A percentile compares a stretch with the other conserved stretches of the same genome.
Conservation (phyloP, 2,888 invertebrate species). For the Brachyopa scutellaris region DNA sequence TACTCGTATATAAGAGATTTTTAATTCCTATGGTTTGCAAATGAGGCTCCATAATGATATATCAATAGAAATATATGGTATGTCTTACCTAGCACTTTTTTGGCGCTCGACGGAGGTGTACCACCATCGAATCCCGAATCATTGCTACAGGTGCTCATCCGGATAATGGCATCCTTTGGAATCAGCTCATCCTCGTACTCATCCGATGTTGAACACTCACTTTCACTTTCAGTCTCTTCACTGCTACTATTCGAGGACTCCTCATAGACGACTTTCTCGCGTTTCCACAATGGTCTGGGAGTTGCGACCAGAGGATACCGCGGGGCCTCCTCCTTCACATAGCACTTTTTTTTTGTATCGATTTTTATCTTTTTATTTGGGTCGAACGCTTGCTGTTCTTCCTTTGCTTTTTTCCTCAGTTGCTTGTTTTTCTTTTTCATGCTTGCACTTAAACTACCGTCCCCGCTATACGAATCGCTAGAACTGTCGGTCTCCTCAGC, state of each 20-base stretch:
- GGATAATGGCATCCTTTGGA: constrained; percentile 79
- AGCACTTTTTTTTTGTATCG: constrained; percentile 80
- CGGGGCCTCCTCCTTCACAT: constrained; percentile 84
- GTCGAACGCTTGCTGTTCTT: constrained; percentile 80
- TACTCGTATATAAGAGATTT: not conserved
- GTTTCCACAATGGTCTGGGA: constrained; percentile 84
- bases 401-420: constrained; percentile 79
- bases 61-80: not conserved
- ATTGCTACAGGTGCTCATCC: constrained; percentile 89
- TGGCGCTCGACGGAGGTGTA: constrained; percentile 86
- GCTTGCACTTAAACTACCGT: constrained; percentile 79
- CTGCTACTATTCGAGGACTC: constrained; percentile 78
- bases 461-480: constrained; percentile 79
- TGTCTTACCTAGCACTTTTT: constrained; percentile 83
- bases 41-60: constrained; percentile 22
- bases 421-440: constrained; percentile 81
- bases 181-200: constrained; percentile 77
- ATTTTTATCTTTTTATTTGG: constrained; percentile 81
- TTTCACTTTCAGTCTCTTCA: constrained; percentile 82
- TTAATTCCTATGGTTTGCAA: constrained; percentile 42
- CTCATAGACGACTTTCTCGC: constrained; percentile 82
- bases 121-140: constrained; percentile 92
- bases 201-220: constrained; percentile 79
- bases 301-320: constrained; percentile 84
- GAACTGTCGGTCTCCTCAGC: constrained; percentile 79